Conservation (phyloP, 2,113 vertebrate genomes). For the Rattus rattus region DNA sequence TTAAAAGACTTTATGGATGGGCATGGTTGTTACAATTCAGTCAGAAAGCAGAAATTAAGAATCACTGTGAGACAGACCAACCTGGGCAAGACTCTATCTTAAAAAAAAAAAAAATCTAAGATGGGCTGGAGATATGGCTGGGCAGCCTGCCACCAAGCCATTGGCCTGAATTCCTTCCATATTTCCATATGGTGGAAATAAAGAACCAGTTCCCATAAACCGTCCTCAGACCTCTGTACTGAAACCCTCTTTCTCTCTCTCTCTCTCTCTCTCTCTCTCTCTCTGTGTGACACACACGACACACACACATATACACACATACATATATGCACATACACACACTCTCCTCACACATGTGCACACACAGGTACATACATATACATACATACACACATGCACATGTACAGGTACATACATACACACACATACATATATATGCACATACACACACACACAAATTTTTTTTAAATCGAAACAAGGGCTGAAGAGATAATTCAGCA, state of each 20-base stretch:
- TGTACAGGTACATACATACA: too few species aligned
- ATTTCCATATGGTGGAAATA: not conserved
- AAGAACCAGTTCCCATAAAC: not conserved
- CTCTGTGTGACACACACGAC: too few species aligned
- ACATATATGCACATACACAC: not conserved
- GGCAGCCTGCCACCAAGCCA: not conserved
- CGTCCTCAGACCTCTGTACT: not conserved
- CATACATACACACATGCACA: not conserved
- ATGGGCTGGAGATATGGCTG: not conserved
- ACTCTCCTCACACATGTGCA: not conserved
- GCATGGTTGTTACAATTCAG: not conserved
- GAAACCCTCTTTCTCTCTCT: not conserved
- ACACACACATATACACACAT: not conserved
- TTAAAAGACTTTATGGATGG: not conserved
- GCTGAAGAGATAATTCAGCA: not conserved
- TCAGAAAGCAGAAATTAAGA: not conserved
- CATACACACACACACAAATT: not conserved
- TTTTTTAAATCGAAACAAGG: not conserved
- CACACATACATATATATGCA: not conserved
- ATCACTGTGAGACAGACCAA: not conserved
- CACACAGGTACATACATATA: not conserved
- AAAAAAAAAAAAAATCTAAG: not conserved
- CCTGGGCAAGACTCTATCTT: not conserved
- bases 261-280: not conserved
- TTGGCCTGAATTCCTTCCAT: not conserved